Base-by-base conservation (phyloP, 2,888 invertebrate genomes). In the Lysandra coridon region DNA sequence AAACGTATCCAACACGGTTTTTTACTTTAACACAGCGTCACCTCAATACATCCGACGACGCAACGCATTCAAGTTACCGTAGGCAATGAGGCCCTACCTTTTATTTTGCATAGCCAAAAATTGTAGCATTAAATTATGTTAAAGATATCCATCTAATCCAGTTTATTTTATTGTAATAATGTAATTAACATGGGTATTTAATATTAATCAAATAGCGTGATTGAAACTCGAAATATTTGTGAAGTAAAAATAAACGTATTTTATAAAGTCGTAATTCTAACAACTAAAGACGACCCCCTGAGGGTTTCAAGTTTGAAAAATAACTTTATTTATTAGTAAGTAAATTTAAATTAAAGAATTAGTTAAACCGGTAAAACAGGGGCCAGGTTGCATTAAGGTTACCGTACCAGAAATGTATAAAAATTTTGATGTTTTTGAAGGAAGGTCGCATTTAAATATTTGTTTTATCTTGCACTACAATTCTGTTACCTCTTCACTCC, bases 201-300 rank as follows among this genome's bases (percentile, higher is more conserved):
- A 5, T 37, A 69, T 69, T 17, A 33, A 17, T 69, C 69, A 69
- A 33, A 37, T 69, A 69, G 69, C 33, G 69, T 78, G 30, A 78
- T 23, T 23, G 49, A 78, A 44, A 78, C 64, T 49, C 44, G 62
- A 69, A 78, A 78, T 78, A 69, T 23, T 40, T 60, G 6, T 14
- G 14, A 30, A 40, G 4, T 23, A n/a, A 40, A 69, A 78, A 79
- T 79, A 33, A 37, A 64, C 12, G 23, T 7, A 62, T 62, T 64
- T 30, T 30, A 12, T 12, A 64, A 64, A 64, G 64, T 64, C 64
- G 12, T 64, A 30, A 64, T 64, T 64, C 12, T 64, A 30, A 64
- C 12, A 0, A 62, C 62, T 62, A 23, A 1, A 23, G 62, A 30
- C 10, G 30, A 10, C 7, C 64, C 30, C 64, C 30, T 64, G 2